These are phyloP conservation scores for Solea senegalensis DNA, from an alignment of 2,113 vertebrate species.

Conservation along the genomic window DNA sequence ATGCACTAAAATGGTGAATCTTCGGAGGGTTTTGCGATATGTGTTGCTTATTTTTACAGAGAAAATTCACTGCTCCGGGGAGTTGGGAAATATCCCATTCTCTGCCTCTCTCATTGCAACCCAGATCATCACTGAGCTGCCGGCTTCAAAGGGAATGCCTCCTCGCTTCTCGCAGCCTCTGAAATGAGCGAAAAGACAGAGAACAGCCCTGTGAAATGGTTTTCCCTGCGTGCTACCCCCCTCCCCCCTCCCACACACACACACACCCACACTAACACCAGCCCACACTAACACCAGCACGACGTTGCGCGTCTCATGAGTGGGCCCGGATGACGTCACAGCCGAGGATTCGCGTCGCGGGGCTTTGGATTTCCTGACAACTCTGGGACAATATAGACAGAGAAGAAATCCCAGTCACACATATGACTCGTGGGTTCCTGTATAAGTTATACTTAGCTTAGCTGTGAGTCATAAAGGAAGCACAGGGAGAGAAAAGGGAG, in stretches of 20 bases:
- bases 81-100: constrained; percentile 23
- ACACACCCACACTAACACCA: background rate
- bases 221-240: constrained; percentile 23
- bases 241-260: background rate
- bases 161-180: constrained; percentile 30
- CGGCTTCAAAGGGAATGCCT: constrained; percentile 70
- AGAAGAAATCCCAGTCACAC: too few relatives aligned
- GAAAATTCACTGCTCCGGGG: background rate
- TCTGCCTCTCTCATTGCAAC: constrained; percentile 38
- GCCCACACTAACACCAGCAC: background rate
- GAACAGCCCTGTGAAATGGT: constrained; percentile 49
- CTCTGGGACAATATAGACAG: too few relatives aligned
- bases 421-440: too few relatives aligned
- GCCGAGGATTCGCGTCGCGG: constrained; percentile 8
- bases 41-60: background rate
- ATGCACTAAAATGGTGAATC: too few relatives aligned
- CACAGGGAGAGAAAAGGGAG: too few relatives aligned
- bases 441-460: too few relatives aligned
- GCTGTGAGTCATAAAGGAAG: too few relatives aligned
- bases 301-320: background rate
- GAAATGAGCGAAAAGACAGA: constrained; percentile 32
- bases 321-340: constrained; percentile 33
- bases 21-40: too few relatives aligned
- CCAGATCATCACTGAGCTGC: constrained; percentile 59
- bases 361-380: too few relatives aligned